Evolutionary conservation across 1,140 invertebrate genomes (phyloP).

Genomic region (Andricus grossulariae): DNA sequence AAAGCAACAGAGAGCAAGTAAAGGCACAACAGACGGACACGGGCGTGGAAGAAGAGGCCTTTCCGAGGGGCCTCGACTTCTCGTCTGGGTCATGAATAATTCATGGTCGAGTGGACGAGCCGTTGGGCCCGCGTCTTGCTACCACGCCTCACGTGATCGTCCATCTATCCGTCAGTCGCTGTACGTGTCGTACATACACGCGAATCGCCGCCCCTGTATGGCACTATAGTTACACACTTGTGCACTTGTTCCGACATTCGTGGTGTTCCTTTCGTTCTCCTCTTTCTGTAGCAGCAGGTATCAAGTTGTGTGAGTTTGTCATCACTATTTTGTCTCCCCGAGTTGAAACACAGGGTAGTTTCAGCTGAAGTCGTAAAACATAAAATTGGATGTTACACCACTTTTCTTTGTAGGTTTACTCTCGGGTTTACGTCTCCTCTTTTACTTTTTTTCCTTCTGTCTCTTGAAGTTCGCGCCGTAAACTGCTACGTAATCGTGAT

Average conservation of each 20-base stretch:
- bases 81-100: conserved; percentile 66
- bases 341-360: too few relatives aligned
- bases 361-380: not conserved
- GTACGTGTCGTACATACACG: conserved; percentile 51
- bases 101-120: conserved; percentile 61
- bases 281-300: not conserved
- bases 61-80: conserved; percentile 14
- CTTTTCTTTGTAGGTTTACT: conserved; percentile 34
- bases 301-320: conserved; percentile 34
- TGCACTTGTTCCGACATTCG: conserved; percentile 28
- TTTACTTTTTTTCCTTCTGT: not conserved
- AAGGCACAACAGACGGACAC: conserved; percentile 5
- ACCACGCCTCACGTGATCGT: conserved; percentile 67
- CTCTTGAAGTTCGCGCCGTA: conserved; percentile 23
- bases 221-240: conserved; percentile 35
- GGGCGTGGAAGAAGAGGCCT: conserved; percentile 20
- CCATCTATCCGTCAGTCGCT: conserved; percentile 48
- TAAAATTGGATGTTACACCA: not conserved
- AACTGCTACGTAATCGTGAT: conserved; percentile 41
- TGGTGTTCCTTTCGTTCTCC: conserved; percentile 16
- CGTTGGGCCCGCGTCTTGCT: conserved; percentile 61
- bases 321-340: conserved; percentile 21
- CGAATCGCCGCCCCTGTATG: not conserved
- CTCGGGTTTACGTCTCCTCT: not conserved
- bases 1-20: conserved; percentile 1